Base-by-base conservation (phyloP, 1,140 invertebrate species). In the Cheumatopsyche charites region DNA sequence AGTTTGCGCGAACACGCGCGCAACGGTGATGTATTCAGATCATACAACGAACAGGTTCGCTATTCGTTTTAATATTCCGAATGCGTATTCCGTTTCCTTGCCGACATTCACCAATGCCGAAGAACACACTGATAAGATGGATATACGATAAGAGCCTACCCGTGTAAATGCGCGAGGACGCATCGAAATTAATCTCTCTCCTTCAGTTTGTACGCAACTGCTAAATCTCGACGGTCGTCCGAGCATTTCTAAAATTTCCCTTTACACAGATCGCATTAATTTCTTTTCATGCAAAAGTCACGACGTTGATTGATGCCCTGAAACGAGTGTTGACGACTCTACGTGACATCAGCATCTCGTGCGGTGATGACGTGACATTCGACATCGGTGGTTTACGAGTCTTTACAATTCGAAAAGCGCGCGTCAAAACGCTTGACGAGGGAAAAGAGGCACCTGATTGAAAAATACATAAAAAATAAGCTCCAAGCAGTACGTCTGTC, bases 1-100 rank as follows among this genome's bases (percentile, higher is more conserved):
- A 17, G 15, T 17, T 7, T 52, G 47, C 19, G 41, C 12, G 26
- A 21, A 21, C 68, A 26, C 67, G 67, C 29, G 55, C 49, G 17
- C 42, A 62, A 26, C 6, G 62, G 15, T 62, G 55, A 70, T 47
- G 41, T 58, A 70, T 70, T 70, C 58, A 70, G 68, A 70, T 70
- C 68, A 70, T 62, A 62, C 63, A 19, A 62, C 52, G 63, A 72
- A 62, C 62, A 45, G 62, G 26, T 65, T 65, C 62, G 29, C 19
- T 65, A n/a, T 23, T 65, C 62, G n/a, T 42, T 49, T 73, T 62
- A 67, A 43, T 73, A 73, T 73, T 67, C 71, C 36, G 42, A 19
- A 26, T 41, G 36, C 66, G 71, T 70, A 45, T 58, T 41, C 29
- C n/a, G 36, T 65, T 43, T 41, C 62, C 41, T 65, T 65, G 62